Evolutionary conservation across 1,140 invertebrate species (phyloP).

Genomic region (Plectrocnemia conspersa): DNA sequence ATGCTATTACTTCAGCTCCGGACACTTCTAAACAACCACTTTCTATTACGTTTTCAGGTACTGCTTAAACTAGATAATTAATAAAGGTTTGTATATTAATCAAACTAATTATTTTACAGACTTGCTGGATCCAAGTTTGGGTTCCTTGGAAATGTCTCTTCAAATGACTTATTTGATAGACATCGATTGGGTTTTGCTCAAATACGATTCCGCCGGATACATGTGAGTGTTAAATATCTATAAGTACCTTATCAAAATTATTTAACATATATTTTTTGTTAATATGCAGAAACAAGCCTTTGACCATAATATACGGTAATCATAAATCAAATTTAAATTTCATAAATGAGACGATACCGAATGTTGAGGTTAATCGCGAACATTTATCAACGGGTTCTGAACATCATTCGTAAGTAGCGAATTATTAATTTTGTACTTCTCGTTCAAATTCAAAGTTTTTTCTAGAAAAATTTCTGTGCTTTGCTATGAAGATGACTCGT

Average conservation of each 20-base stretch:
- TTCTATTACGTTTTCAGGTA: slow-evolving; percentile 66
- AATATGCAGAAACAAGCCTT: slow-evolving; percentile 64
- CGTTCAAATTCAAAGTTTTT: no score
- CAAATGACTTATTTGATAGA: slow-evolving; percentile 94
- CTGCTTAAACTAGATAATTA: no score
- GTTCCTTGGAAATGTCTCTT: slow-evolving; percentile 64
- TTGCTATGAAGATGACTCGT: slow-evolving; percentile 72
- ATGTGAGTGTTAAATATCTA: slow-evolving; percentile 43
- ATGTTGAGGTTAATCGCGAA: slow-evolving; percentile 62
- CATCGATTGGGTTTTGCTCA: slow-evolving; percentile 75
- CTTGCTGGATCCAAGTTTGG: slow-evolving; percentile 69
- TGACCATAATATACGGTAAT: slow-evolving; percentile 76
- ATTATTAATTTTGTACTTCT: no score
- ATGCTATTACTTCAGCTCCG: slow-evolving; percentile 60
- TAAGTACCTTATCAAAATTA: neutral
- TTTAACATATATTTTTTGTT: slow-evolving; percentile 22
- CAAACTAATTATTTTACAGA: slow-evolving; percentile 50
- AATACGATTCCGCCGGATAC: slow-evolving; percentile 71
- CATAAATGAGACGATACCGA: slow-evolving; percentile 53
- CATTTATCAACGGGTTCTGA: slow-evolving; percentile 70
- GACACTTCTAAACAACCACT: slow-evolving; percentile 60
- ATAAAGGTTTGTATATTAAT: no score
- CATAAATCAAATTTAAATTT: slow-evolving; percentile 57
- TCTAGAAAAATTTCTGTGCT: slow-evolving; percentile 91
- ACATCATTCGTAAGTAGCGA: slow-evolving; percentile 84